These are phyloP conservation scores for Anguilla japonica DNA, from an alignment of 2,113 vertebrate genomes.

Conservation along the genomic window DNA sequence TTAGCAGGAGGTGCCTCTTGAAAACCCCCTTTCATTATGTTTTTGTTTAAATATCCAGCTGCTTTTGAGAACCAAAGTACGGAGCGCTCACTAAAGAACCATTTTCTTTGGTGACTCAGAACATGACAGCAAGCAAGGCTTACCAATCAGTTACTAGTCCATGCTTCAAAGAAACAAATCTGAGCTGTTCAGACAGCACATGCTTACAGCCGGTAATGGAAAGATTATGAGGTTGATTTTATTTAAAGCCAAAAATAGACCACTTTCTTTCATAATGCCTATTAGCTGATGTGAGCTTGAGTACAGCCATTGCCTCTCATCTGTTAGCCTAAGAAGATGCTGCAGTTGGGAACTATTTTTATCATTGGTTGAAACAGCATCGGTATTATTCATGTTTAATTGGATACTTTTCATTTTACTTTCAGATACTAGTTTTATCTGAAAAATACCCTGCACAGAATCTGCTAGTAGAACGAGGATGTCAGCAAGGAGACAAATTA, in stretches of 20 bases:
- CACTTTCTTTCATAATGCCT: neutral
- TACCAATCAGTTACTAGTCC: neutral
- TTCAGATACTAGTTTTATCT: neutral
- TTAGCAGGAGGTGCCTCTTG: neutral
- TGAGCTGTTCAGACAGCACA: neutral
- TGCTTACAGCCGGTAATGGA: neutral
- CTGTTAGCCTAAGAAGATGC: neutral
- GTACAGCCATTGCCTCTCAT: neutral
- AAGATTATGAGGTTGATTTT: neutral
- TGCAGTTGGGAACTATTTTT: neutral
- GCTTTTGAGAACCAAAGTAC: neutral
- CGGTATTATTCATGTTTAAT: neutral
- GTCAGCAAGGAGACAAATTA: neutral
- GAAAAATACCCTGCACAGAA: neutral
- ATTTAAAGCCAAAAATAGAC: neutral
- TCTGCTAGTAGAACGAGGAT: neutral
- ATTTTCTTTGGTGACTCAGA: neutral
- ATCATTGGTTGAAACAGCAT: neutral
- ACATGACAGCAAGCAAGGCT: neutral
- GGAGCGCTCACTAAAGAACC: neutral
- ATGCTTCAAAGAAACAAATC: neutral
- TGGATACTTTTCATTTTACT: neutral
- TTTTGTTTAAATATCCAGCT: neutral
- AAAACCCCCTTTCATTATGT: neutral
- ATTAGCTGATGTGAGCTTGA: neutral